Evolutionary conservation across 2,888 invertebrate species (phyloP), one percentile per base, ranked within the genome.

Genomic region (Abrostola tripartita): DNA sequence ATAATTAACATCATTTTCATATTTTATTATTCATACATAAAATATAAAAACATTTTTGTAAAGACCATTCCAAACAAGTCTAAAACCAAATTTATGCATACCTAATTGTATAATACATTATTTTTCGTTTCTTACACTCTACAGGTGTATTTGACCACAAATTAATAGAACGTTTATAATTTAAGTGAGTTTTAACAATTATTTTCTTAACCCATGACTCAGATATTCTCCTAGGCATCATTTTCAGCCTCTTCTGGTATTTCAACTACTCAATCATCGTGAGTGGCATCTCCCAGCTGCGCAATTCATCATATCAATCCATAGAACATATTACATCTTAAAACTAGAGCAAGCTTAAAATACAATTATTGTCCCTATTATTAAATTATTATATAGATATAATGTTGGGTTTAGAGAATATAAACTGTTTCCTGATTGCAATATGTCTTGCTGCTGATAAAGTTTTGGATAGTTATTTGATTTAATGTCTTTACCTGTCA

Each of bases 221-320:
- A 95, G 95, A 95, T 88, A 65, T 88, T 0, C 54, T 92, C 0
- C 86, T 93, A 44, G 81, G 71, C 0, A 37, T 89, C 0, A 6
- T 92, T 0, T 92, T 95, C 55, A 68, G 75, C 0, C 44, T 90
- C 1, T 88, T 91, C 74, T 94, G 93, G 90, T 91, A 88, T 65
- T 93, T 95, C 88, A 95, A 95, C 81, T 88, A 90, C 49, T 75
- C 87, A 0, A 82, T 94, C 9, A 83, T 93, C 1, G 51, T 89
- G 5, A 79, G 73, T 1, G 82, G 84, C 0, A 71, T 92, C 5
- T 67, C 85, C 2, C 81, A 84, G 2, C 68, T 91, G 0, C 68
- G 86, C 35, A 76, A 76, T 41, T 52, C 73, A 6, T 60, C 69
- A 0, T 5, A 54, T 0, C 49, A 64, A 6, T 61, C 76, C 8